These are phyloP conservation scores for Macaria liturata DNA, from an alignment of 2,888 invertebrate genomes.

Conservation along the genomic window DNA sequence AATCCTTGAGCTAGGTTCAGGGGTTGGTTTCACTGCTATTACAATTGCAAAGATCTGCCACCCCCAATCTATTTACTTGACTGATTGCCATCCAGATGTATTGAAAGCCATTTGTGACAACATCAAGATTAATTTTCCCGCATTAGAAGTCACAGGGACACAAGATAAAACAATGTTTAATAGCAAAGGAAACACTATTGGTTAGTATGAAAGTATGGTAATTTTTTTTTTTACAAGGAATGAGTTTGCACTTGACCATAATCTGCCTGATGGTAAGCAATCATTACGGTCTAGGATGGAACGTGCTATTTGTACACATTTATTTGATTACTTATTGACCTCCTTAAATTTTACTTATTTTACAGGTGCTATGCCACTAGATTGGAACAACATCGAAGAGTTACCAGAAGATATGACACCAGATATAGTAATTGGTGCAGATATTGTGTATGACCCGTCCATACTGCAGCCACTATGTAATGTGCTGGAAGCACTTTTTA, in stretches of 20 bases:
- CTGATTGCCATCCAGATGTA: constrained; percentile 88
- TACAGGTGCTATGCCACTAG: constrained; percentile 59
- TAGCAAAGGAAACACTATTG: constrained; percentile 39
- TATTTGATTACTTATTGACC: too few relatives aligned
- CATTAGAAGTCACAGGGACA: constrained; percentile 28
- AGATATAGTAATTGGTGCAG: constrained; percentile 70
- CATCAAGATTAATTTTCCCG: constrained; percentile 82
- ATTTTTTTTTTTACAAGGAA: too few relatives aligned
- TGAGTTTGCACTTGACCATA: too few relatives aligned
- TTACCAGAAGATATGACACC: constrained; percentile 47
- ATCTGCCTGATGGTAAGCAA: too few relatives aligned
- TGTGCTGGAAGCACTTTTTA: constrained; percentile 51
- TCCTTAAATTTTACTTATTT: constrained; percentile 21
- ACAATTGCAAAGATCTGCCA: constrained; percentile 80
- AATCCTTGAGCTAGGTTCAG: constrained; percentile 90
- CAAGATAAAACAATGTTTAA: constrained; percentile 36
- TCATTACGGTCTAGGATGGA: too few relatives aligned
- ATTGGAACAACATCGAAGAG: constrained; percentile 60
- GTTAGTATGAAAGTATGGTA: too few relatives aligned
- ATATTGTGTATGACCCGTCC: constrained; percentile 73
- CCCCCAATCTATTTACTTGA: constrained; percentile 82
- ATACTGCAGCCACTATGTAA: constrained; percentile 61
- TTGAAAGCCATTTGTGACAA: constrained; percentile 85
- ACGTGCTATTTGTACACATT: background rate
- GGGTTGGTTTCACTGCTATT: constrained; percentile 89